phyloP scores from a whole-genome alignment of 2,888 invertebrate genomes.

The Harpalus rubripes region DNA sequence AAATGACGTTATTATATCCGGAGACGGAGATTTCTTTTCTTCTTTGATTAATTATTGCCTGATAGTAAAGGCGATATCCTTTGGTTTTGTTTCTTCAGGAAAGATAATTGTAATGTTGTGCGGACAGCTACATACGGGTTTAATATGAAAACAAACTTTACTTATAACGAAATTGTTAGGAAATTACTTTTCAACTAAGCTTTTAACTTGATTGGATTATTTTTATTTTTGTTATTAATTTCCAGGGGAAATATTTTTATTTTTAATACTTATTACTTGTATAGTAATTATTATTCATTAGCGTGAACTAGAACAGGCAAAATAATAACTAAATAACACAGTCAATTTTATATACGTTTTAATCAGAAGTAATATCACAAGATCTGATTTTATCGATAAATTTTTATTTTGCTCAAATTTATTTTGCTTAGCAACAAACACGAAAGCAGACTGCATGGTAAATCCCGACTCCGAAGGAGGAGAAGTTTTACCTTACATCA shows the following conservation, averaged over 20 bases:
- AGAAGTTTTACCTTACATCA: too few relatives aligned
- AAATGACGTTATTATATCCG: conserved; percentile 57
- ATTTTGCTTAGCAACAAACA: too few relatives aligned
- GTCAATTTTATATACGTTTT: too few relatives aligned
- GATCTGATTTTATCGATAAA: too few relatives aligned
- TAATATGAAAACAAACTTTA: conserved; percentile 42
- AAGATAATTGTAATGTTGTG: conserved; percentile 37
- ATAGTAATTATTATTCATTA: background rate
- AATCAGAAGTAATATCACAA: too few relatives aligned
- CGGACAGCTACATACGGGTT: background rate
- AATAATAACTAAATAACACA: too few relatives aligned
- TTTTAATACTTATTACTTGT: background rate
- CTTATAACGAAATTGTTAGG: conserved; percentile 32
- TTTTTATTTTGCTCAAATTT: too few relatives aligned
- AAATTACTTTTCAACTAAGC: conserved; percentile 30
- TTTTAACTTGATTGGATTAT: background rate
- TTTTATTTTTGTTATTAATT: conserved; percentile 12
- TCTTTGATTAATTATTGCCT: conserved; percentile 54
- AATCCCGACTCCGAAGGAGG: too few relatives aligned
- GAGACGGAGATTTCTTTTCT: conserved; percentile 43
- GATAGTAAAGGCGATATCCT: conserved; percentile 34
- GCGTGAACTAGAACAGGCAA: too few relatives aligned
- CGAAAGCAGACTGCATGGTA: too few relatives aligned
- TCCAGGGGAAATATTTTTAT: background rate
- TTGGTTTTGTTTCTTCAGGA: conserved; percentile 24